Evolutionary conservation across 37 sponge, comb jelly and placozoan genomes (phyloP), one percentile per base, ranked within the genome.

Genomic region (Theonella swinhoei): DNA sequence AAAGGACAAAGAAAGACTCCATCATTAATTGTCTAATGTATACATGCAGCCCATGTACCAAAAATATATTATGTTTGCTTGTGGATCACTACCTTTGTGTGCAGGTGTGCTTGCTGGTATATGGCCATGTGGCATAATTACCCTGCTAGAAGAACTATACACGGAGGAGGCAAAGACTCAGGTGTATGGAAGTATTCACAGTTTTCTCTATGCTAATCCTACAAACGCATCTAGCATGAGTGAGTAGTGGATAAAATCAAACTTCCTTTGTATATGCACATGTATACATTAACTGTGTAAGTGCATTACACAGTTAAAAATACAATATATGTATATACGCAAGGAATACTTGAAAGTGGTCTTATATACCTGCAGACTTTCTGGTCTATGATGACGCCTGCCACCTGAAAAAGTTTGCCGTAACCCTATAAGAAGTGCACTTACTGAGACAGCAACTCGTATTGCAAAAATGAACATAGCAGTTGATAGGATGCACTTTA

Each of bases 321-420:
- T n/a, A n/a, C n/a, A n/a, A n/a, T n/a, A n/a, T n/a, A n/a, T n/a
- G n/a, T n/a, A n/a, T n/a, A n/a, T n/a, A n/a, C n/a, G n/a, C n/a
- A n/a, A n/a, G n/a, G n/a, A n/a, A n/a, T n/a, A n/a, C n/a, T n/a
- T n/a, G n/a, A n/a, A n/a, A n/a, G n/a, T n/a, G n/a, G n/a, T n/a
- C n/a, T n/a, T n/a, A n/a, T n/a, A n/a, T n/a, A n/a, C n/a, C n/a
- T 30, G 36, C 62, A 87, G 76, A 74, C 39, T 14, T 41, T 65
- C 20, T 79, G 2, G 66, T 72, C 78, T 88, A 88, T 81, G 89
- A 88, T 88, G 89, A 84, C 34, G 70, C 67, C 0, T 84, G 85
- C 34, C 85, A 83, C 47, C 37, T 83, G 1, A 73, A 58, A 31
- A 80, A 80, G 63, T 81, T 43, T 70, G 70, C 82, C 23, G 17